Evolutionary conservation across 2,113 vertebrate genomes (phyloP).

Genomic region (Neolamprologus brichardi): DNA sequence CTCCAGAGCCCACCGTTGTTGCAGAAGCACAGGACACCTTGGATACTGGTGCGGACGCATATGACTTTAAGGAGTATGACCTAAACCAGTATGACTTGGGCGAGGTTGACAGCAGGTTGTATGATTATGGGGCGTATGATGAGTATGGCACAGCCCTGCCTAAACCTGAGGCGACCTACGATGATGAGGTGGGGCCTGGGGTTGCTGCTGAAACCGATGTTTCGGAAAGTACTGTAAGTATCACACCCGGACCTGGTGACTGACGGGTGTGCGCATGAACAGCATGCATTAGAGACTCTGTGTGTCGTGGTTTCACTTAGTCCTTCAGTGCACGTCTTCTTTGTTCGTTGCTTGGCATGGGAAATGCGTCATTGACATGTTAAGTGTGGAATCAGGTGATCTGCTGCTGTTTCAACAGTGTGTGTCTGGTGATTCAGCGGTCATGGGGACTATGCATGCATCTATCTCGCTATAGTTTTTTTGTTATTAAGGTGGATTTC

Average conservation of each 20-base stretch:
- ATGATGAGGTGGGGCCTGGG: constrained; percentile 91
- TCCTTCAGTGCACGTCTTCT: constrained; percentile 18
- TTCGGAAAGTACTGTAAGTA: constrained; percentile 89
- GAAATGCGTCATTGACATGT: constrained; percentile 40
- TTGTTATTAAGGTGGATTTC: neutral
- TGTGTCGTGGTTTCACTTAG: constrained; percentile 7
- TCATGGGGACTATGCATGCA: neutral
- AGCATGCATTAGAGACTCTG: neutral
- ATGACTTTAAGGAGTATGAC: constrained; percentile 91
- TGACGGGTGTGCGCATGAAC: constrained; percentile 47
- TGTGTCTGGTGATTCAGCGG: neutral
- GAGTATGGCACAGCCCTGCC: constrained; percentile 86
- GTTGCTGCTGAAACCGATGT: constrained; percentile 92
- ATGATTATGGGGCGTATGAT: constrained; percentile 87
- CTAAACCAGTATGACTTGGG: constrained; percentile 74
- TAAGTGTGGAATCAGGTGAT: neutral
- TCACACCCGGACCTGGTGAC: neutral
- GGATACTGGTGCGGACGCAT: constrained; percentile 77
- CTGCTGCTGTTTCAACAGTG: neutral
- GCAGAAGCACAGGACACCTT: constrained; percentile 51
- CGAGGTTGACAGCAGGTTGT: constrained; percentile 77
- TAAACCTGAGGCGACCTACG: constrained; percentile 70
- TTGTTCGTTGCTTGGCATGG: constrained; percentile 39
- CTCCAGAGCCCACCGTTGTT: constrained; percentile 75
- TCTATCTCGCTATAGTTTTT: neutral